phyloP scores from a whole-genome alignment of 1,140 invertebrate genomes.

The Chrysoperla carnea region DNA sequence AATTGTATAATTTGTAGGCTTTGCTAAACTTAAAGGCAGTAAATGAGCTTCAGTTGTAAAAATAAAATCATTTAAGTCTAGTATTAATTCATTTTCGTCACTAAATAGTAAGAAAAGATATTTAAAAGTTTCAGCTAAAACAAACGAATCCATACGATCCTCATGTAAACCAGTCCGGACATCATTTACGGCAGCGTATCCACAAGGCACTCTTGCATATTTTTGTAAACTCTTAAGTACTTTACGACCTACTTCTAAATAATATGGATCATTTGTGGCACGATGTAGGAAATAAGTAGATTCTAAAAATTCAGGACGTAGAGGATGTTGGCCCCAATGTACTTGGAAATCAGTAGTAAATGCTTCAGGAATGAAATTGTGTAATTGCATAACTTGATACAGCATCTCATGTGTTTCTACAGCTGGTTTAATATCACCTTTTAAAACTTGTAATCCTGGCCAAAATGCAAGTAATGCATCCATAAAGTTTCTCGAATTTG shows the following conservation, averaged over 20 bases:
- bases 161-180: conserved; percentile 78
- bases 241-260: conserved; percentile 80
- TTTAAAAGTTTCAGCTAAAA: conserved; percentile 94
- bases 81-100: conserved; percentile 66
- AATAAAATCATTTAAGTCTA: conserved; percentile 92
- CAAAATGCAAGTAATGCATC: conserved; percentile 94
- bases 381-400: conserved; percentile 90
- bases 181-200: conserved; percentile 93
- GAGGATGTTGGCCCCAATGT: conserved; percentile 93
- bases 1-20: conserved; percentile 5
- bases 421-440: conserved; percentile 88
- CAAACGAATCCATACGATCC: conserved; percentile 96
- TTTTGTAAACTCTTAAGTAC: conserved; percentile 83
- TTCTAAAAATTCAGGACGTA: conserved; percentile 94
- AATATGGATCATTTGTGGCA: conserved; percentile 90
- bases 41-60: conserved; percentile 96
- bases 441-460: conserved; percentile 86
- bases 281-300: conserved; percentile 94
- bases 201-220: conserved; percentile 84
- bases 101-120: conserved; percentile 91
- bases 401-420: conserved; percentile 96
- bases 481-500: conserved; percentile 95
- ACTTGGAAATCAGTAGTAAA: conserved; percentile 92
- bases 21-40: conserved; percentile 63
- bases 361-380: conserved; percentile 96